Base-by-base conservation (phyloP, 2,888 invertebrate species). In the Kuschelorhynchus macadamiae region DNA sequence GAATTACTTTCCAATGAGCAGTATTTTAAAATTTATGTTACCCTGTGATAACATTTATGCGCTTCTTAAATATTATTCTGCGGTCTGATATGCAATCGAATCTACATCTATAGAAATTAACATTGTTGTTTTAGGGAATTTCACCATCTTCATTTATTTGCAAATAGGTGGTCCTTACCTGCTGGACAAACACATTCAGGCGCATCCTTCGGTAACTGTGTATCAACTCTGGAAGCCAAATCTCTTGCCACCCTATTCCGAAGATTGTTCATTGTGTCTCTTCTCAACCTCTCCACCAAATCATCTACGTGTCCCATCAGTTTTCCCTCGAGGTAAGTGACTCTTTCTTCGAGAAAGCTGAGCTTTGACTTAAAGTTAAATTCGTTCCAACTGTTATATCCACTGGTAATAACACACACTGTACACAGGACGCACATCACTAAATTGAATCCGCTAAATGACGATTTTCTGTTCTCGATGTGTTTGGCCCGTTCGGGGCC, bases 171-270 rank as follows among this genome's bases (percentile, higher is more conserved):
- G 36, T 36, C 55, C 85, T 82, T 81, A 90, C 91, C 91, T 91
- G 91, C 86, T 82, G 90, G 91, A 86, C 91, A 91, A 75, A 86
- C 85, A 86, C 91, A 92, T 83, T 90, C 89, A 12, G 87, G 85
- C 52, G 87, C 87, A 75, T 89, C 89, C 75, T 88, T 83, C 75
- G 86, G 85, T 74, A 85, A 85, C 68, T 88, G 81, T 39, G 36
- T 39, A 30, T 71, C 50, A 44, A 47, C 76, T 73, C 47, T 73
- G 71, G 73, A 73, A n/a, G 76, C 76, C 14, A 83, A 75, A 75
- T 84, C 84, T 73, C 85, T 80, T 46, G 78, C 77, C 67, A 83
- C 81, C 56, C 85, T 78, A 72, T 81, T 79, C 75, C 81, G 80
- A 71, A 83, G 76, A 65, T 86, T 81, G 39, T 85, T 76, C 71